phyloP scores from a whole-genome alignment of 2,888 invertebrate species.

The Entomobrya multifasciata region DNA sequence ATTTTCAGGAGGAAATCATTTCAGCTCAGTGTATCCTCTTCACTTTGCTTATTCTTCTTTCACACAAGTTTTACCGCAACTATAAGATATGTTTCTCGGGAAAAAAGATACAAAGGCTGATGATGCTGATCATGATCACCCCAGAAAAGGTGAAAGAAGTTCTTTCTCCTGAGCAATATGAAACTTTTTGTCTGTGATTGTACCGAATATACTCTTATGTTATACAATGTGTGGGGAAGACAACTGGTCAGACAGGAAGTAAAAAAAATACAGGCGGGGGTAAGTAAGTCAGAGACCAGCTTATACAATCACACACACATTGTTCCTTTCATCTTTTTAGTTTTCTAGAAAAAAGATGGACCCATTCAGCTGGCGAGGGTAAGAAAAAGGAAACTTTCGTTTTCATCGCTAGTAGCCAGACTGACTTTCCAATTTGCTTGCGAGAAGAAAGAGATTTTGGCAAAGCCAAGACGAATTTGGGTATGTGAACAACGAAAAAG shows the following conservation, averaged over 20 bases:
- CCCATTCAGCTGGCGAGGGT: constrained; percentile 14
- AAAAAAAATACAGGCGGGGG: constrained; percentile 19
- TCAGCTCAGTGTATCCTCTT: constrained; percentile 19
- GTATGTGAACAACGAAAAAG: constrained; percentile 12
- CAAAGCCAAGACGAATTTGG: constrained; percentile 39
- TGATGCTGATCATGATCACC: constrained; percentile 1
- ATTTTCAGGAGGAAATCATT: not conserved
- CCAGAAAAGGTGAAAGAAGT: constrained; percentile 32
- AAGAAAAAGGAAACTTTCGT: constrained; percentile 30
- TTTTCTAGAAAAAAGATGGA: constrained; percentile 29
- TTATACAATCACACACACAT: constrained; percentile 25
- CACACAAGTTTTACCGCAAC: constrained; percentile 3
- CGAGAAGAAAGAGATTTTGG: constrained; percentile 54
- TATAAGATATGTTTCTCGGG: not conserved
- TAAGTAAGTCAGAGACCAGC: constrained; percentile 4
- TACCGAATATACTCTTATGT: not conserved
- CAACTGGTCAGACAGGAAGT: constrained; percentile 51
- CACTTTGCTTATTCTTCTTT: not conserved
- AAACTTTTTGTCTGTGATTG: constrained; percentile 4
- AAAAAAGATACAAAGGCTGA: constrained; percentile 9
- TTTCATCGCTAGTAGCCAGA: constrained; percentile 39
- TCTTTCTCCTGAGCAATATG: constrained; percentile 23
- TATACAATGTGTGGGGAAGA: constrained; percentile 8
- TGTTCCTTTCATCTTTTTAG: constrained; percentile 46
- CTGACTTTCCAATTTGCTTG: constrained; percentile 65